Conservation (phyloP, 2,888 invertebrate species). For the Plagodis pulveraria region DNA sequence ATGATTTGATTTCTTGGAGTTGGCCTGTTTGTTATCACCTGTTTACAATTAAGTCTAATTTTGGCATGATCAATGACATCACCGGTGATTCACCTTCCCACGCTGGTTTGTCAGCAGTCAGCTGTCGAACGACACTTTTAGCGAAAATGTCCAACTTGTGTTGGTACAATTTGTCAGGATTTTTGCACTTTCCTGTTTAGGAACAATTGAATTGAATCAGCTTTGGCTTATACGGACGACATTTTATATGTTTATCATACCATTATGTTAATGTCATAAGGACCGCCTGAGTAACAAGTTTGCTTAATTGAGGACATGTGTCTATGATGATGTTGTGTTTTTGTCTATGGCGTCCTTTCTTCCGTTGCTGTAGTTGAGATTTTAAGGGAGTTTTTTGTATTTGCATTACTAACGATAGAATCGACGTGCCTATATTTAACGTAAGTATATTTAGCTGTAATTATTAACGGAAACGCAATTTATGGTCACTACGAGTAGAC, state of each 20-base stretch:
- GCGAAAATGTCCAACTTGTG: slow-evolving; percentile 42
- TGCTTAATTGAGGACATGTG: slow-evolving; percentile 22
- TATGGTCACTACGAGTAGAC: too few species aligned
- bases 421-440: too few species aligned
- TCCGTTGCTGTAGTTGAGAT: too few species aligned
- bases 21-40: slow-evolving; percentile 36
- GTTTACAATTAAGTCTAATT: slow-evolving; percentile 46
- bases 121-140: slow-evolving; percentile 39
- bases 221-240: slow-evolving; percentile 35
- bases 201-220: slow-evolving; percentile 44
- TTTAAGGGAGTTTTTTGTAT: too few species aligned
- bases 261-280: slow-evolving; percentile 19
- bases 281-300: slow-evolving; percentile 12
- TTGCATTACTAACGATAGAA: too few species aligned
- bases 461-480: too few species aligned
- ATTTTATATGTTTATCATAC: slow-evolving; percentile 39
- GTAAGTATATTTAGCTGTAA: too few species aligned
- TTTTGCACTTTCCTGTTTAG: slow-evolving; percentile 43
- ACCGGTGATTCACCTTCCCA: slow-evolving; percentile 59
- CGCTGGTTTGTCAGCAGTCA: slow-evolving; percentile 37
- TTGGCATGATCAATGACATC: slow-evolving; percentile 55
- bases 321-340: slow-evolving; percentile 11
- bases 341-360: background rate
- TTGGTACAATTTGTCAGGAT: slow-evolving; percentile 38
- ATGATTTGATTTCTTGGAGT: slow-evolving; percentile 26